phyloP scores from a whole-genome alignment of 2,888 invertebrate species.

The Limnephilus lunatus region DNA sequence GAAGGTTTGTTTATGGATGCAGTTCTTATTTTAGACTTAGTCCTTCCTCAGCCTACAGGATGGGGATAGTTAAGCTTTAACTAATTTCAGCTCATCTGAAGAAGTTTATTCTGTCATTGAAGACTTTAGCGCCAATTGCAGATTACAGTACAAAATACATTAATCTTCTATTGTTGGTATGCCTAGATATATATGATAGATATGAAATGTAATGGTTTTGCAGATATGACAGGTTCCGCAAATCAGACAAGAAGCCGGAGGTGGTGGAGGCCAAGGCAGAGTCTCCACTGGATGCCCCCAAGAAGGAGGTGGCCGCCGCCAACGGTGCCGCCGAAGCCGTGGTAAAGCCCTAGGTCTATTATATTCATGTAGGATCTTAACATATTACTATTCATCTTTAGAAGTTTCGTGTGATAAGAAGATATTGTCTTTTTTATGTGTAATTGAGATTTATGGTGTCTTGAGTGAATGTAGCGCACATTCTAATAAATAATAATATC shows the following conservation, averaged over 20 bases:
- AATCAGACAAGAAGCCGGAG: conserved; percentile 80
- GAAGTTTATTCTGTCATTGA: too few relatives aligned
- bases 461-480: neutral
- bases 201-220: conserved; percentile 45
- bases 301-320: conserved; percentile 70
- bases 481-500: neutral
- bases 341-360: conserved; percentile 30
- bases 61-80: too few relatives aligned
- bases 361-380: neutral
- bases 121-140: too few relatives aligned
- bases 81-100: too few relatives aligned
- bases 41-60: too few relatives aligned
- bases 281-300: conserved; percentile 70
- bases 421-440: neutral
- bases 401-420: neutral
- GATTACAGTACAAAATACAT: too few relatives aligned
- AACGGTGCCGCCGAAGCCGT: conserved; percentile 70
- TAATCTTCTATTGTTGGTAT: neutral
- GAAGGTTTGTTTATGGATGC: conserved; percentile 72
- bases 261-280: conserved; percentile 73
- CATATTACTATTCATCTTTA: neutral
- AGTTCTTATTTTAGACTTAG: neutral
- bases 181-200: neutral
- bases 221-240: conserved; percentile 81
- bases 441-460: neutral